These are phyloP conservation scores for Aplodontia rufa DNA, from an alignment of 2,113 vertebrate species.

Conservation along the genomic window DNA sequence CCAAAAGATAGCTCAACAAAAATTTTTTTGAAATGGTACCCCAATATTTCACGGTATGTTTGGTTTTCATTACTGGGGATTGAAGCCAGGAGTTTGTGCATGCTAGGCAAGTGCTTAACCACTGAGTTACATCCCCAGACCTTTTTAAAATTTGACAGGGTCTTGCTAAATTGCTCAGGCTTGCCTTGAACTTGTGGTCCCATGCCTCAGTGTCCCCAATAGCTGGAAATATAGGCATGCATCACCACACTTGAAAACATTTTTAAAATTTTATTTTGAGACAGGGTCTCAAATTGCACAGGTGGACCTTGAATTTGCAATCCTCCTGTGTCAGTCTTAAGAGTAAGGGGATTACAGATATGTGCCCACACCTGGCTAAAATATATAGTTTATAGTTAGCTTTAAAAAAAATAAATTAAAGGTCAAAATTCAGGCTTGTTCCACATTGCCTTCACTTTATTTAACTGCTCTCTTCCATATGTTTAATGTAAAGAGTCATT, in stretches of 20 bases:
- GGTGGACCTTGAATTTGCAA: too few species aligned
- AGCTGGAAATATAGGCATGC: not conserved
- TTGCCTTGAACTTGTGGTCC: not conserved
- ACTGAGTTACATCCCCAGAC: too few species aligned
- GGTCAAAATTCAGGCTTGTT: not conserved
- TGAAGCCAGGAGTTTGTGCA: not conserved
- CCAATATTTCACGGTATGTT: not conserved
- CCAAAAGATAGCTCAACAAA: not conserved
- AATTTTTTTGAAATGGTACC: slow-evolving; percentile 10
- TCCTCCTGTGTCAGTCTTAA: too few species aligned
- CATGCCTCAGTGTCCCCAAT: not conserved
- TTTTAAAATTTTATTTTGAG: too few species aligned
- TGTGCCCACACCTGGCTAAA: not conserved
- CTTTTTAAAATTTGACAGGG: not conserved
- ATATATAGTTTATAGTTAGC: not conserved
- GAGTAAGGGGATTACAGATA: not conserved
- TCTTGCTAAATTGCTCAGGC: not conserved
- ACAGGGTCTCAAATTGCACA: too few species aligned
- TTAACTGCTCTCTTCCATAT: slow-evolving; percentile 16
- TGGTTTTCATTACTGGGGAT: not conserved
- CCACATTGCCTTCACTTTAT: not conserved
- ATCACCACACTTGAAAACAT: not conserved
- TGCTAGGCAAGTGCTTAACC: not conserved
- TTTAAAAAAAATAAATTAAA: not conserved
- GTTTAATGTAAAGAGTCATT: not conserved